A percentile compares a stretch with the other conserved stretches of the same genome.
phyloP scores from a whole-genome alignment of 2,113 vertebrate genomes.

The Osmerus mordax region DNA sequence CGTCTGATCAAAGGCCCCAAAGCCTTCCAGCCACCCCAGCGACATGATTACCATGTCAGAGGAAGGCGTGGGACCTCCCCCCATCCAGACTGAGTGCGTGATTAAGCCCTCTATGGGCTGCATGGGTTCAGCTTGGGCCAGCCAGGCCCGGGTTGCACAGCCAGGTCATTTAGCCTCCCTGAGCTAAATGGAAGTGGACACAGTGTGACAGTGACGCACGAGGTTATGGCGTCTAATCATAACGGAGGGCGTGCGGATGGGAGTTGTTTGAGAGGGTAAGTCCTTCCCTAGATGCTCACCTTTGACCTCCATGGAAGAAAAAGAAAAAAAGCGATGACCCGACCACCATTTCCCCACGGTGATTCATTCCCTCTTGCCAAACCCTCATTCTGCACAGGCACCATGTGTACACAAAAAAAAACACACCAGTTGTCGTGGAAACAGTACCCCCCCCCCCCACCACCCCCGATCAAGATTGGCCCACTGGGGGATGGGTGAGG shows the following conservation, averaged over 20 bases:
- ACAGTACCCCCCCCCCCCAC: slow-evolving; percentile 6
- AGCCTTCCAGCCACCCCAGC: slow-evolving; percentile 28
- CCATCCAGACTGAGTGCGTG: slow-evolving; percentile 3
- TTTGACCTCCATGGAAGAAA: slow-evolving; percentile 14
- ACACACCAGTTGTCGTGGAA: slow-evolving; percentile 46
- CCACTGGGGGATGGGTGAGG: neutral
- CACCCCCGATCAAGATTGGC: neutral
- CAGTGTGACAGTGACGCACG: slow-evolving; percentile 61
- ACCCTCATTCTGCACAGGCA: slow-evolving; percentile 7
- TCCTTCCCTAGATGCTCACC: slow-evolving; percentile 31
- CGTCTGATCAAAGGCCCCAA: slow-evolving; percentile 43
- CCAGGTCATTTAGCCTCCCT: slow-evolving; percentile 43
- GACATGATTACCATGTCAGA: slow-evolving; percentile 59
- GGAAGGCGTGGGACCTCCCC: slow-evolving; percentile 34
- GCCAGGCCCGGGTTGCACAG: slow-evolving; percentile 23
- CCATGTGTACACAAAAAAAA: slow-evolving; percentile 34
- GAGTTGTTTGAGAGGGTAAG: neutral
- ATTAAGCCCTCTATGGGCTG: neutral
- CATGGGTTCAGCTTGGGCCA: too few relatives aligned
- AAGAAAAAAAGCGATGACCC: slow-evolving; percentile 1
- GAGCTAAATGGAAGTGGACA: slow-evolving; percentile 55
- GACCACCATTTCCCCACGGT: slow-evolving; percentile 48
- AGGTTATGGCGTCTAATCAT: slow-evolving; percentile 70
- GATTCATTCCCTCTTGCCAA: slow-evolving; percentile 54
- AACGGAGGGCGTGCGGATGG: slow-evolving; percentile 33